Base-by-base conservation (phyloP, 2,888 invertebrate genomes). In the Chelonus formosanus region DNA sequence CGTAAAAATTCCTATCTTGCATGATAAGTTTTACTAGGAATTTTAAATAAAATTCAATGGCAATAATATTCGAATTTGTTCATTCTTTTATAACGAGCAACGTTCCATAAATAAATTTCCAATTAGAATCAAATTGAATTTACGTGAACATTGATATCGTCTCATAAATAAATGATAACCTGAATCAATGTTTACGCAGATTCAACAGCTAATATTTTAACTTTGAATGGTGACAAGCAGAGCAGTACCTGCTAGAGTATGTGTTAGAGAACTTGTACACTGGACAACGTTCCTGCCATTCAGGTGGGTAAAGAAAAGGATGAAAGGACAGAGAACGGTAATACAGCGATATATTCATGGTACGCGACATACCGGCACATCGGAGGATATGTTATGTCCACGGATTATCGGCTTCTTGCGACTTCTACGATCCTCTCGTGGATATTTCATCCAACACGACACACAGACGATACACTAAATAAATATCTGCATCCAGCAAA, bases 391-490 rank as follows among this genome's bases (percentile, higher is more conserved):
- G 71, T 69, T 70, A 70, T 62, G 65, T 56, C 54, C 57, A 67
- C 63, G 71, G 73, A 75, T 75, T 75, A 75, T 75, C 71, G 69
- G 74, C 71, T 74, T 74, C 75, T 71, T 70, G 71, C 71, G 66
- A 55, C 56, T 40, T 52, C 57, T 63, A 45, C 67, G 52, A 64
- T 67, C 60, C 59, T 52, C 66, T 66, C 60, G 55, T 54, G 60
- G 66, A 73, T 73, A 70, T 73, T 73, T 71, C 67, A 65, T 45
- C 45, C 58, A 8, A n/a, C 34, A 58, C 44, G 40, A 58, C 47
- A 47, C 35, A n/a, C 35, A 4, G 35, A 34, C 10, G 45, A 58
- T 47, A n/a, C 32, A 47, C 58, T 58, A 5, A 32, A 35, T 58
- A 44, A 47, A 58, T 58, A 47, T 45, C 58, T 58, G 34, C 45